Conservation (phyloP, 1,140 invertebrate genomes). For the Pristionchus pacificus region DNA sequence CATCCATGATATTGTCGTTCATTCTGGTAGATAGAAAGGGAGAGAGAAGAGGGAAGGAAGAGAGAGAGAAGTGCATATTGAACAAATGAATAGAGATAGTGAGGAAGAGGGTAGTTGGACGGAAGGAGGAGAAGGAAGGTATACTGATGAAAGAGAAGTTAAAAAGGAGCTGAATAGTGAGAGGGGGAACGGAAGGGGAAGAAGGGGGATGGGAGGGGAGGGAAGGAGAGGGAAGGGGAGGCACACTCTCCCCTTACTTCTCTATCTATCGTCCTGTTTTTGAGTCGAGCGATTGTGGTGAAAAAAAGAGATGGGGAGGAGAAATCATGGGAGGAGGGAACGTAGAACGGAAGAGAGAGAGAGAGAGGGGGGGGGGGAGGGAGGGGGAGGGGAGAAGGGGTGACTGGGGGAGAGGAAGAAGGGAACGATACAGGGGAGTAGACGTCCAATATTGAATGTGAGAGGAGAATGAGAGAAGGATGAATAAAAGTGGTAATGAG, state of each 20-base stretch:
- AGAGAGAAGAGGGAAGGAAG: constrained; percentile 11
- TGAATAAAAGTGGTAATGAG: no score
- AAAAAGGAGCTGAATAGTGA: background rate
- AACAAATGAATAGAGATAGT: no score
- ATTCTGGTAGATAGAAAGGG: background rate
- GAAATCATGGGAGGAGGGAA: background rate
- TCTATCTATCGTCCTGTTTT: background rate
- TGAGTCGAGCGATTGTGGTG: background rate
- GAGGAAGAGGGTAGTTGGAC: no score
- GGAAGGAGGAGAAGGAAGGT: background rate
- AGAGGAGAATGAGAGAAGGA: no score
- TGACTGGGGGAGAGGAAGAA: background rate
- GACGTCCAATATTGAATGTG: no score
- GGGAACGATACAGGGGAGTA: no score
- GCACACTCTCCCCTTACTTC: background rate
- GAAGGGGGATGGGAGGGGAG: background rate
- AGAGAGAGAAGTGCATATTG: background rate
- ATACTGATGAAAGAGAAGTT: background rate
- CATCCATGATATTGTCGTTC: no score
- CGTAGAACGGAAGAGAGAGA: background rate
- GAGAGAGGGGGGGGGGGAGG: constrained; percentile 3
- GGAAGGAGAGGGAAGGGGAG: background rate
- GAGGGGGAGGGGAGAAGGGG: no score
- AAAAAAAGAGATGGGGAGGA: background rate
- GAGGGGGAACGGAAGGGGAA: background rate